phyloP scores from a whole-genome alignment of 2,888 invertebrate genomes.

The Saturnia japonica region DNA sequence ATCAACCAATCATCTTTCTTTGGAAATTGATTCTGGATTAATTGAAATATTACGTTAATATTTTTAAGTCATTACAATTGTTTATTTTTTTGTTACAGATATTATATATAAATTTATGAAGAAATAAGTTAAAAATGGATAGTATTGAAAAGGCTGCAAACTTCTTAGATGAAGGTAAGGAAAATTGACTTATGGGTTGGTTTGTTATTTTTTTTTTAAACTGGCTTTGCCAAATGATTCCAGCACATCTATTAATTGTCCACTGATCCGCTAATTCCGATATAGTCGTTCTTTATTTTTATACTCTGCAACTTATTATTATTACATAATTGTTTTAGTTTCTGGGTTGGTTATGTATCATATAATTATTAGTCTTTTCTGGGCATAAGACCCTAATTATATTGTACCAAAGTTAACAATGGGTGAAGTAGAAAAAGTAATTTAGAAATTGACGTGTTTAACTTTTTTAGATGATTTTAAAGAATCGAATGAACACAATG shows the following conservation, averaged over 20 bases:
- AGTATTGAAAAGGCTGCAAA: constrained; percentile 34
- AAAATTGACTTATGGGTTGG: neutral
- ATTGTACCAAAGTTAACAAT: too few relatives aligned
- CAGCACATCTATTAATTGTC: too few relatives aligned
- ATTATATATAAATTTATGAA: neutral
- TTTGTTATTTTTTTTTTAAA: neutral
- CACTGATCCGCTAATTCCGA: neutral
- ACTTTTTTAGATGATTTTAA: too few relatives aligned
- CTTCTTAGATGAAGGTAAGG: constrained; percentile 45
- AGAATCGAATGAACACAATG: too few relatives aligned
- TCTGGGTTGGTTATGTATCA: neutral
- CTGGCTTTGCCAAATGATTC: neutral
- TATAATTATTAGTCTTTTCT: too few relatives aligned
- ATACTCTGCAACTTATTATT: neutral
- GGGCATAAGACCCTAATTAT: too few relatives aligned
- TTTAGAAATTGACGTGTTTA: too few relatives aligned
- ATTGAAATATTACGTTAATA: neutral
- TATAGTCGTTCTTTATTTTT: neutral
- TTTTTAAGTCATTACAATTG: neutral
- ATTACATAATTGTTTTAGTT: neutral
- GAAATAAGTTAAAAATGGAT: constrained; percentile 34
- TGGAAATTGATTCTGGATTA: neutral
- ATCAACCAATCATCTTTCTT: neutral
- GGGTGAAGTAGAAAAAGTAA: too few relatives aligned
- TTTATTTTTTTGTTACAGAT: constrained; percentile 6